A percentile compares a stretch with the other conserved stretches of the same genome.
Evolutionary conservation across 30 jellyfish, hydroid and myxozoan genomes (phyloP).

Genomic region (Aurelia aurita complex sp. Pacific): DNA sequence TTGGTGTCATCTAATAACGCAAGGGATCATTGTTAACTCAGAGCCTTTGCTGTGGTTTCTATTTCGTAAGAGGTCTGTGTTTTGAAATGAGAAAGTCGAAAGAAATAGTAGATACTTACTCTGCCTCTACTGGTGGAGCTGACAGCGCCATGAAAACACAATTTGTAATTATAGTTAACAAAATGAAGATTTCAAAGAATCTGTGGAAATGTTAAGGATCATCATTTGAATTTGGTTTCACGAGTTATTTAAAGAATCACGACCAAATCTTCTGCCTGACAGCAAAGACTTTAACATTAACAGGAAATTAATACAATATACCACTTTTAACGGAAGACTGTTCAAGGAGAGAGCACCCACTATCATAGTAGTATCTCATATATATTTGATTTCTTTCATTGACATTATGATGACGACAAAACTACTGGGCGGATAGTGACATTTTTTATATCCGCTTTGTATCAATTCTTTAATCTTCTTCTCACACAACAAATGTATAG

Average conservation of each 20-base stretch:
- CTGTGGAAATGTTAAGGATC: constrained; percentile 66
- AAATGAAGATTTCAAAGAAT: constrained; percentile 85
- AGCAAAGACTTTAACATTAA: too few relatives aligned
- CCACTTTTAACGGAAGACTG: neutral
- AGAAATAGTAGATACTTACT: constrained; percentile 62
- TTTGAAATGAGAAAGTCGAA: too few relatives aligned
- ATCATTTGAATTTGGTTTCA: too few relatives aligned
- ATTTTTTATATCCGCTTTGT: neutral
- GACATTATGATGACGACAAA: neutral
- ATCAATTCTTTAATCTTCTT: too few relatives aligned
- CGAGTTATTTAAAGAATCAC: too few relatives aligned
- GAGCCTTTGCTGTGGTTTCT: too few relatives aligned
- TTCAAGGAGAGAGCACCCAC: constrained; percentile 2
- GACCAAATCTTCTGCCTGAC: too few relatives aligned
- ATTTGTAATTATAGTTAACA: constrained; percentile 87
- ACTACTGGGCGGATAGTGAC: neutral
- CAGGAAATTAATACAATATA: neutral
- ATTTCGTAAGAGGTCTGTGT: too few relatives aligned
- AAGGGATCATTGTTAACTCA: too few relatives aligned
- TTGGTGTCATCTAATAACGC: too few relatives aligned
- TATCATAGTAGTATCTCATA: neutral
- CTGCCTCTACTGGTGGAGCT: constrained; percentile 85
- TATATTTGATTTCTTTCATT: neutral
- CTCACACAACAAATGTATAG: too few relatives aligned
- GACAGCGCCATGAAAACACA: constrained; percentile 96